phyloP scores from a whole-genome alignment of 64 coral and sea anemone genomes.

The Dendrophyllia cribrosa region DNA sequence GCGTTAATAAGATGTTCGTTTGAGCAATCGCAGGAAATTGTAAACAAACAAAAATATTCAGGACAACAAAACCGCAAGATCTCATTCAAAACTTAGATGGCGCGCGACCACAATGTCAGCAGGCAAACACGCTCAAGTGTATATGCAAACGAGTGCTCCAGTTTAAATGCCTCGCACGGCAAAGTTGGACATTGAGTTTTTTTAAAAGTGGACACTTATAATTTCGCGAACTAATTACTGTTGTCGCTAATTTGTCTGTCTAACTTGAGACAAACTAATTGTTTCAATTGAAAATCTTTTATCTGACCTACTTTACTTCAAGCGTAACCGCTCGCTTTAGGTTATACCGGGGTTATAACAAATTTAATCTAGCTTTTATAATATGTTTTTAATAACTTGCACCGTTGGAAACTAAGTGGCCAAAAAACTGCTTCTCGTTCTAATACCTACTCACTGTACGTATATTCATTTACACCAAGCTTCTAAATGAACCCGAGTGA shows the following conservation, averaged over 20 bases:
- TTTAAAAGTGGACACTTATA: background rate
- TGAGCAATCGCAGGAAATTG: constrained; percentile 75
- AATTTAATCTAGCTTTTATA: background rate
- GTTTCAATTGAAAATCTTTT: constrained; percentile 50
- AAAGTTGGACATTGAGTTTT: background rate
- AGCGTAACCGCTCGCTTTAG: constrained; percentile 32
- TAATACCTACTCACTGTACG: no score
- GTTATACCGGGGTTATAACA: constrained; percentile 34
- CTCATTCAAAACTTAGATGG: background rate
- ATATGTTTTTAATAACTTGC: constrained; percentile 27
- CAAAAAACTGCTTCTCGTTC: background rate
- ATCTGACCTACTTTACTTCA: constrained; percentile 34
- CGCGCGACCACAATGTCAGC: background rate
- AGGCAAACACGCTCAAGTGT: background rate
- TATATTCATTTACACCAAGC: no score
- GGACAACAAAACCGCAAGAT: background rate
- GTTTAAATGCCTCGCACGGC: background rate
- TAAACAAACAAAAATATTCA: constrained; percentile 71
- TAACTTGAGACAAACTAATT: constrained; percentile 41
- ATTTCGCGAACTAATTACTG: constrained; percentile 23
- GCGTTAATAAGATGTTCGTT: constrained; percentile 91
- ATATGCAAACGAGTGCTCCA: background rate
- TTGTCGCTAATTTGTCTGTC: constrained; percentile 45
- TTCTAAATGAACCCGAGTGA: no score
- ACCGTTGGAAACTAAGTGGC: background rate